A percentile compares a stretch with the other conserved stretches of the same genome.
Evolutionary conservation across 1,140 invertebrate species (phyloP).

Genomic region (Eupristina koningsbergeri): DNA sequence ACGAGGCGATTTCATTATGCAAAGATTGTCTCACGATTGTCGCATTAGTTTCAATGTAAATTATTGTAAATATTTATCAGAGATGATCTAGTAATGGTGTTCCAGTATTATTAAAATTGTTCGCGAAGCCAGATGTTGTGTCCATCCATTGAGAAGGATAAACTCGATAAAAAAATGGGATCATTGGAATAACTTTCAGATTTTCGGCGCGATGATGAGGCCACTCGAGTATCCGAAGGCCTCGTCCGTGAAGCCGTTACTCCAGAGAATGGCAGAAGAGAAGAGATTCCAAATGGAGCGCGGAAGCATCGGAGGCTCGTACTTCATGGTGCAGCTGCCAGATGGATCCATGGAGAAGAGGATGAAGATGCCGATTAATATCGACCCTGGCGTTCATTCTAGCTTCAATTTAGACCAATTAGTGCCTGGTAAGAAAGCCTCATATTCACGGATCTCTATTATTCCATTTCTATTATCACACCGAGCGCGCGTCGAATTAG

Average conservation of each 20-base stretch:
- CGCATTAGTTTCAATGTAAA: no score
- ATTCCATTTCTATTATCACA: background rate
- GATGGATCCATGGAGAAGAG: slow-evolving; percentile 91
- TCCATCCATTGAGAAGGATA: no score
- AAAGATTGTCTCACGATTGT: no score
- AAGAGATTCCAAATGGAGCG: slow-evolving; percentile 90
- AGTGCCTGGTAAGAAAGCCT: slow-evolving; percentile 75
- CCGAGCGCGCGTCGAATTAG: background rate
- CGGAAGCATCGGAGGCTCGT: slow-evolving; percentile 89
- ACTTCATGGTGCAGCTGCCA: slow-evolving; percentile 91
- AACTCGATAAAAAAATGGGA: background rate
- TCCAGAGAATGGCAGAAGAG: slow-evolving; percentile 93
- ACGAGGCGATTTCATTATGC: no score
- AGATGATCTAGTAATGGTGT: no score
- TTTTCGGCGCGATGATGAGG: slow-evolving; percentile 95
- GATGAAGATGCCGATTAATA: slow-evolving; percentile 88
- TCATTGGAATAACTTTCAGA: slow-evolving; percentile 64
- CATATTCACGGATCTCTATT: slow-evolving; percentile 24
- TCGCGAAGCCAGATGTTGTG: no score
- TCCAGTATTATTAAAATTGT: no score
- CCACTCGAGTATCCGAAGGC: slow-evolving; percentile 87
- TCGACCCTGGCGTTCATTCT: slow-evolving; percentile 94
- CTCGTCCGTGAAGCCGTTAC: slow-evolving; percentile 81
- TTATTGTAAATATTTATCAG: no score
- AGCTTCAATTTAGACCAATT: slow-evolving; percentile 89